phyloP scores from a whole-genome alignment of 2,113 vertebrate species.

The Prunella himalayana region DNA sequence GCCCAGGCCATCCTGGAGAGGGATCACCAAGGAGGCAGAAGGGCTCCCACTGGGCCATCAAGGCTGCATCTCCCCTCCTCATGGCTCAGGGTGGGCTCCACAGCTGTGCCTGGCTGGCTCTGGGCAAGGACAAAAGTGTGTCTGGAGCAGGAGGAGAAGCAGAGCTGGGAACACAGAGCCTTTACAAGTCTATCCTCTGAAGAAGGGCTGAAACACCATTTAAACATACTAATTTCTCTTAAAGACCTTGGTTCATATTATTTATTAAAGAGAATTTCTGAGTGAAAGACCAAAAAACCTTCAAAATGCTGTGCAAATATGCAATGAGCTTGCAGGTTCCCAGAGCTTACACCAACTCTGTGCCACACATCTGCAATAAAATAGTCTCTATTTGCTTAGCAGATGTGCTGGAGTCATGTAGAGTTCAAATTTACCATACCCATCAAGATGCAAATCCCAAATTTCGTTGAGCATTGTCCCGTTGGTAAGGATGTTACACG shows the following conservation, averaged over 20 bases:
- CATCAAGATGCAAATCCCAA: slow-evolving; percentile 57
- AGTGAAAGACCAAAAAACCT: background rate
- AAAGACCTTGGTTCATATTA: background rate
- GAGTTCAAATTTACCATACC: slow-evolving; percentile 55
- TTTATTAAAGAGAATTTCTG: background rate
- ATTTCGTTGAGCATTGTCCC: background rate
- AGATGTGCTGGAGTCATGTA: slow-evolving; percentile 28
- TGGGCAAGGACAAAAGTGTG: background rate
- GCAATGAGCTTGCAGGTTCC: background rate
- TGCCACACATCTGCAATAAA: background rate
- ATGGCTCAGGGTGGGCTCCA: background rate
- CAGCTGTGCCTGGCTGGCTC: background rate
- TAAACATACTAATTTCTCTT: background rate
- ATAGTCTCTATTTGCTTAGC: slow-evolving; percentile 15
- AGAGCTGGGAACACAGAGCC: background rate
- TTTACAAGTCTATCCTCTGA: background rate
- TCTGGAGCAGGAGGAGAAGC: background rate
- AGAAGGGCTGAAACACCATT: background rate
- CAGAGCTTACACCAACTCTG: background rate
- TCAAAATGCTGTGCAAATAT: background rate
- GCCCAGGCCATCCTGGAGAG: background rate
- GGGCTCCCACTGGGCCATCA: background rate
- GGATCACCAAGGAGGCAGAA: background rate
- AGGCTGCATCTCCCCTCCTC: background rate
- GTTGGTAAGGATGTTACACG: background rate